Conservation (phyloP, 1,140 invertebrate species). For the Tetramorium parvispinum region DNA sequence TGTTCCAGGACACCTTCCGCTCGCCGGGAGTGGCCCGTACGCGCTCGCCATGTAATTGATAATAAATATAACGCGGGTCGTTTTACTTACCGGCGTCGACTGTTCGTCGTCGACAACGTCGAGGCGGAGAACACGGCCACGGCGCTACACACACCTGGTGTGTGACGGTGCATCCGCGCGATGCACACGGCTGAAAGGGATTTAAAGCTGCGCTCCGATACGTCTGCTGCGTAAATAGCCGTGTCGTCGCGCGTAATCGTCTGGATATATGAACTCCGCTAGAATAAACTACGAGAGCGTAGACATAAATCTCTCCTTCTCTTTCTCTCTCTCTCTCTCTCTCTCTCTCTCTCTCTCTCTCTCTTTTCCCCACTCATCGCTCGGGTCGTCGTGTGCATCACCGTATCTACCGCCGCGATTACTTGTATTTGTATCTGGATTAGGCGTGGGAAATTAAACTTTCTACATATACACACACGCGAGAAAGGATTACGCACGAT, state of each 20-base stretch:
- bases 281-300: constrained; percentile 50
- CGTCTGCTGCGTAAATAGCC: constrained; percentile 57
- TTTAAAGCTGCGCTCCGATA: constrained; percentile 50
- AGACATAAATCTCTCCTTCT: constrained; percentile 49
- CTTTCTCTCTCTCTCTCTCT: not conserved
- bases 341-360: constrained; percentile 3
- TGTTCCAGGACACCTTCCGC: constrained; percentile 62
- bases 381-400: constrained; percentile 28
- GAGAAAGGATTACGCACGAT: constrained; percentile 23
- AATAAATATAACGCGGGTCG: constrained; percentile 63
- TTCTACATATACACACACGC: not conserved
- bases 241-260: constrained; percentile 53
- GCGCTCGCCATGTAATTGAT: constrained; percentile 63
- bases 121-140: constrained; percentile 32
- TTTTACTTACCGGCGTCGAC: constrained; percentile 57
- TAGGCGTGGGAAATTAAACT: constrained; percentile 59
- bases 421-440: constrained; percentile 45
- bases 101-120: constrained; percentile 50
- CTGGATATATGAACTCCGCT: constrained; percentile 59
- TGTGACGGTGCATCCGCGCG: constrained; percentile 43
- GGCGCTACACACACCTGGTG: constrained; percentile 53
- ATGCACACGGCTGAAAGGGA: constrained; percentile 25
- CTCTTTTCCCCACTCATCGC: not conserved
- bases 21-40: constrained; percentile 53
- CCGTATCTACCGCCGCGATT: not conserved